Base-by-base conservation (phyloP, 1,140 invertebrate species). In the Holotrichia oblita region DNA sequence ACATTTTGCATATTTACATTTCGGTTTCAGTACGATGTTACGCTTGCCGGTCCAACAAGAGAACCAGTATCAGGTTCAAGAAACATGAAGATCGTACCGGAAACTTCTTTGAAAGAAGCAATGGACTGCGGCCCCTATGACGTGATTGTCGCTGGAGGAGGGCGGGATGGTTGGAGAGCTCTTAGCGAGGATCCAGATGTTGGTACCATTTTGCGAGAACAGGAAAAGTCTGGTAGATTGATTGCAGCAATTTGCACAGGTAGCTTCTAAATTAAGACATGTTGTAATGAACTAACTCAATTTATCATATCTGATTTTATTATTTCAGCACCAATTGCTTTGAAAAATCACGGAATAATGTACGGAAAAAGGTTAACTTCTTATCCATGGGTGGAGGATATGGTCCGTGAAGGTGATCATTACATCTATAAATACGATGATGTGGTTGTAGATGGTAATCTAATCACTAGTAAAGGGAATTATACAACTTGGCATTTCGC, bases 371-470 rank as follows among this genome's bases (percentile, higher is more conserved):
- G 73, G 8, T 34, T 81, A 7, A 81, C 80, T 6, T 81, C 80
- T 8, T 81, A 81, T 77, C 80, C 80, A 3, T 12, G 14, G 20
- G 80, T 77, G 27, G 80, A 81, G 44, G 55, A 61, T 40, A 73
- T 41, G 41, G 80, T 81, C 12, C 78, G 80, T 24, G 64, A 79
- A 75, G 80, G 80, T n/a, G 80, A 81, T 42, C 79, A 81, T 17
- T 81, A 81, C 75, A 76, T 81, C 40, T 81, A 81, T 76, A 81
- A 81, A 69, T 79, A 81, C 55, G 80, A 81, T 59, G 78, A 81
- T 44, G 80, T 81, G 6, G 80, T 81, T 24, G 77, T 42, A 55
- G 80, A 81, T 76, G 78, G 80, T 24, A 81, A 81, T 76, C 61
- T 81, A 3, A 81, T 81, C 27, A 79, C 78, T 8, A 79, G 78